phyloP scores from a whole-genome alignment of 2,888 invertebrate species.

The Drosophila prolongata region DNA sequence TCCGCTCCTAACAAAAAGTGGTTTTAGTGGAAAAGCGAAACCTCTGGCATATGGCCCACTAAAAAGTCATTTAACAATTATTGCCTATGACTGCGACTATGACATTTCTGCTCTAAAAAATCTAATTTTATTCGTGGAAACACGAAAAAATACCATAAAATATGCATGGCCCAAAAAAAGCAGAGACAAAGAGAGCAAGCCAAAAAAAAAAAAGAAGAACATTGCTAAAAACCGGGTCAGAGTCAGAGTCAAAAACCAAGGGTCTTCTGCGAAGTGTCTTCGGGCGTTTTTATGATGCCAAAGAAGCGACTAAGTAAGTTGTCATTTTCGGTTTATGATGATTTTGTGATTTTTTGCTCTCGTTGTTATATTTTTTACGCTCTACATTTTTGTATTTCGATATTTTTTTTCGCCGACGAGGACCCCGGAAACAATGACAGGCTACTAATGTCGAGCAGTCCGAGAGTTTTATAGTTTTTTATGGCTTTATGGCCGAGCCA shows the following conservation, averaged over 20 bases:
- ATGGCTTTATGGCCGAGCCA: slow-evolving; percentile 70
- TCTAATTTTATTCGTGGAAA: slow-evolving; percentile 77
- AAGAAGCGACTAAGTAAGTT: slow-evolving; percentile 57
- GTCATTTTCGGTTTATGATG: slow-evolving; percentile 66
- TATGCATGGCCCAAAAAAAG: slow-evolving; percentile 46
- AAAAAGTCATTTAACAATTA: slow-evolving; percentile 54
- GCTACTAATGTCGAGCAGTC: slow-evolving; percentile 74
- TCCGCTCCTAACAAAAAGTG: slow-evolving; percentile 3
- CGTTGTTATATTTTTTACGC: slow-evolving; percentile 81
- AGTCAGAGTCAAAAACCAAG: slow-evolving; percentile 33
- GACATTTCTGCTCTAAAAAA: slow-evolving; percentile 72
- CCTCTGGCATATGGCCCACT: slow-evolving; percentile 41
- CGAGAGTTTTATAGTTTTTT: slow-evolving; percentile 57
- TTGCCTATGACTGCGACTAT: slow-evolving; percentile 30
- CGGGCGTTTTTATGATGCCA: slow-evolving; percentile 60
- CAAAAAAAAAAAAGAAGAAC: slow-evolving; percentile 35
- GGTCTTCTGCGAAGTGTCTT: slow-evolving; percentile 65
- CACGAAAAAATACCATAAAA: slow-evolving; percentile 51
- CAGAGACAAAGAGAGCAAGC: slow-evolving; percentile 19
- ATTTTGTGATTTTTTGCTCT: slow-evolving; percentile 64
- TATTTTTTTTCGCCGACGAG: slow-evolving; percentile 16
- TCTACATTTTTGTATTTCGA: slow-evolving; percentile 67
- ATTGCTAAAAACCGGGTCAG: slow-evolving; percentile 75
- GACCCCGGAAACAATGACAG: slow-evolving; percentile 35
- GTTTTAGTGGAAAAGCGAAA: slow-evolving; percentile 50